Base-by-base conservation (phyloP, 2,113 vertebrate species). In the Promerops cafer region DNA sequence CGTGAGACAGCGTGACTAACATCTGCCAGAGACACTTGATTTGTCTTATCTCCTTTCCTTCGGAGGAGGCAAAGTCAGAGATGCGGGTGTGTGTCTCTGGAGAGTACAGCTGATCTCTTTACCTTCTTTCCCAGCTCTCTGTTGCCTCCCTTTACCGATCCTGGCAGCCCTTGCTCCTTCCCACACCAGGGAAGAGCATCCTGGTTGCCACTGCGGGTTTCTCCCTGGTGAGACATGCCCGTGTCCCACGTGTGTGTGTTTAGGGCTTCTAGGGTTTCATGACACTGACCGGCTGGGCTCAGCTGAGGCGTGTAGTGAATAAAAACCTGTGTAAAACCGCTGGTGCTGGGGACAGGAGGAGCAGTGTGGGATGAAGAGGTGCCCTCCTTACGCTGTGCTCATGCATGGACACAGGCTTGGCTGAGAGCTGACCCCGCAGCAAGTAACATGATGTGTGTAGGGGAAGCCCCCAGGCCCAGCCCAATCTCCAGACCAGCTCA, bases 1-100 rank as follows among this genome's bases (percentile, higher is more conserved):
- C 56, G 39, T 96, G 93, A 96, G 69, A 60, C 60, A 86, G 76
- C 26, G 19, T 96, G 96, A 94, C 92, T 95, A 94, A 96, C 94
- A 96, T 93, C 93, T 96, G 88, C 57, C 90, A 94, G 72, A 89
- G 76, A 40, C 56, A 66, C 88, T 95, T 95, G 71, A 90, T 92
- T 92, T 91, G 71, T 89, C 93, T 83, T 95, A 66, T 52, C 90
- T 92, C 71, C 76, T 93, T 87, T 76, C 54, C 64, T 85, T 94
- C 11, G 26, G 40, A 81, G 77, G 77, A 94, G 79, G 81, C 64
- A 75, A 83, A 96, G 63, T 91, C 83, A 89, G 87, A 93, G 71
- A 53, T 90, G 81, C 1, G 11, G 71, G 39, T 71, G 39, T 80
- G 35, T 4, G 3, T 91, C 93, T 85, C 87, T 74, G 50, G 70